Base-by-base conservation (phyloP, 1,140 invertebrate genomes). In the Psilanteris sp. region DNA sequence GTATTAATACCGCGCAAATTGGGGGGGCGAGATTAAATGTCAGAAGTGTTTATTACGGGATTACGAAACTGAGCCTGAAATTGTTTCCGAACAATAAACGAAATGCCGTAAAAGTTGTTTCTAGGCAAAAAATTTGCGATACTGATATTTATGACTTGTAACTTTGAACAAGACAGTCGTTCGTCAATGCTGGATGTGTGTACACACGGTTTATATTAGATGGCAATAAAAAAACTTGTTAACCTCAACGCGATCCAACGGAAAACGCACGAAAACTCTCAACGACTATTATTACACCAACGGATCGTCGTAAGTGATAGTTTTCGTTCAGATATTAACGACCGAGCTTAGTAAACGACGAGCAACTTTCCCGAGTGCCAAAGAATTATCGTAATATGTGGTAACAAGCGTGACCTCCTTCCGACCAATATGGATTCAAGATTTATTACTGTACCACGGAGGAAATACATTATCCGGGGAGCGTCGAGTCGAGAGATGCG, bases 351-450 rank as follows among this genome's bases (percentile, higher is more conserved):
- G 13, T 8, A 3, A 13, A 16, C 26, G 59, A 22, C 34, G 44
- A 68, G 36, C 4, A 18, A 70, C 54, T 71, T 71, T 61, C 36
- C 54, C 52, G 43, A 52, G 54, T 37, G 66, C 43, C 34, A 36
- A 61, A 37, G 66, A 61, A 61, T 71, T 71, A 54, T 36, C 37
- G 46, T 77, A 71, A 71, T 71, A 41, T 43, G 66, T 59, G 46
- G 54, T 55, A 71, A 66, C 61, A 9, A 66, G 66, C 50, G 14
- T 31, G 74, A 67, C 59, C 74, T 48, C 66, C 36, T 62, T 71
- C 34, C 39, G 55, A 71, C 67, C 46, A 20, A 62, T 54, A 62
- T 71, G 55, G 67, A 54, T 55, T 15, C 11, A 20, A 71, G 55
- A 71, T 71, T 71, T 62, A 71, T 71, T 10, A 39, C 36, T 8